Base-by-base conservation (phyloP, 2,797 vertebrate species). In the Craterocephalus amniculus region DNA sequence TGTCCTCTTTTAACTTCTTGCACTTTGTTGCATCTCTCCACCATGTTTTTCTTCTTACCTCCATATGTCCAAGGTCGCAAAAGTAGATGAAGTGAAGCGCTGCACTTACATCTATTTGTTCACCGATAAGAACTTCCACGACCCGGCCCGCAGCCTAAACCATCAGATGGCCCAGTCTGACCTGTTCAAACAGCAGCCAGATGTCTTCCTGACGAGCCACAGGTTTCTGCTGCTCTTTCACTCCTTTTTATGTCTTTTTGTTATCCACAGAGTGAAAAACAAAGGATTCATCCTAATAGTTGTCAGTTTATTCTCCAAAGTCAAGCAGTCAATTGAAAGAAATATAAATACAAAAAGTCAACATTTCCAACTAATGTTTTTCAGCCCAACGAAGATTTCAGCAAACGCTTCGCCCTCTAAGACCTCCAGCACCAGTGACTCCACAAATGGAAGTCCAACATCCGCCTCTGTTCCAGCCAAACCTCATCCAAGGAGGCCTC, bases 141-240 rank as follows among this genome's bases (percentile, higher is more conserved):
- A 98, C 51, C 70, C 86, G 6, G 89, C 94, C 36, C 92, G 49
- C 63, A 98, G 97, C 63, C 80, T 99, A 73, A 99, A 98, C 77
- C 94, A 76, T 26, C 95, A 96, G 89, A 96, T 99, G 76, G 95
- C 94, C 20, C 94, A 93, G 4, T 96, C 95, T 0, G 95, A 97
- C 85, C 86, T 98, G 78, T 97, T 97, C 92, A 97, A 96, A 80
- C 95, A 97, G 63, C 95, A 96, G 72, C 96, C 96, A 4, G 97
- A 98, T 67, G 95, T 85, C 86, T 94, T 80, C 83, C 95, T 84
- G 85, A 92, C 80, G n/a, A 98, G 90, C 89, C 94, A 65, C 94
- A 95, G 91, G 92, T 95, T 49, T 67, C 26, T 36, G 0, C 35
- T 35, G 1, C 62, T 55, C 58, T 32, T 36, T 22, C 34, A 2